Conservation (phyloP, 2,113 vertebrate species). For the Perca flavescens region DNA sequence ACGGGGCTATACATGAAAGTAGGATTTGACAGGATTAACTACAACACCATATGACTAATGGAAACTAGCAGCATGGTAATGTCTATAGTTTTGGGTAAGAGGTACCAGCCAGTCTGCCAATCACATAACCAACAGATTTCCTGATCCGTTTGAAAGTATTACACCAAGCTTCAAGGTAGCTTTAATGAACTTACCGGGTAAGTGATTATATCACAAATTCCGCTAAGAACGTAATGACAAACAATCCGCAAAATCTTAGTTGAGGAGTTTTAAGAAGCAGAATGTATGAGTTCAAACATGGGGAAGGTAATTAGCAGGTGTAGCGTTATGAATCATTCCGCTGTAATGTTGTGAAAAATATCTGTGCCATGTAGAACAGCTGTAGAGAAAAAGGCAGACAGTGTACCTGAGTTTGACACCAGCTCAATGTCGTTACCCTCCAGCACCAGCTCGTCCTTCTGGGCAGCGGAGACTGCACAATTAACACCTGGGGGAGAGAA, state of each 20-base stretch:
- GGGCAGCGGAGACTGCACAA: slow-evolving; percentile 91
- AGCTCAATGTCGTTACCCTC: slow-evolving; percentile 98
- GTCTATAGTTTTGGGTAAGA: not conserved
- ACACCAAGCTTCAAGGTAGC: not conserved
- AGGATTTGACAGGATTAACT: not conserved
- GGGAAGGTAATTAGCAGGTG: not conserved
- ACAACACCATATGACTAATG: not conserved
- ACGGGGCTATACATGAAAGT: not conserved
- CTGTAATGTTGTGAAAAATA: not conserved
- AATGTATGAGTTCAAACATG: not conserved
- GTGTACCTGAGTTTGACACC: slow-evolving; percentile 97
- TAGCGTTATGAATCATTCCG: not conserved
- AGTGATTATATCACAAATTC: not conserved
- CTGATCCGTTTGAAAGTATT: not conserved
- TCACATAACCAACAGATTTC: not conserved
- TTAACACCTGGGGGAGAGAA: slow-evolving; percentile 86
- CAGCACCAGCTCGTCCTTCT: slow-evolving; percentile 97
- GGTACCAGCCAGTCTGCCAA: not conserved
- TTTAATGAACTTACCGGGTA: not conserved
- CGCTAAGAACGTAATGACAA: not conserved
- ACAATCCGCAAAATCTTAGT: not conserved
- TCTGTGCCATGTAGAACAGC: not conserved
- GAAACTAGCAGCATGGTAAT: not conserved
- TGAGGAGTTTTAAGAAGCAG: not conserved
- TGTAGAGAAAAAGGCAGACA: not conserved